Percentiles rank a stretch among this genome's conserved stretches.
Evolutionary conservation across 2,113 vertebrate genomes (phyloP).

Genomic region (Oryzias woworae): DNA sequence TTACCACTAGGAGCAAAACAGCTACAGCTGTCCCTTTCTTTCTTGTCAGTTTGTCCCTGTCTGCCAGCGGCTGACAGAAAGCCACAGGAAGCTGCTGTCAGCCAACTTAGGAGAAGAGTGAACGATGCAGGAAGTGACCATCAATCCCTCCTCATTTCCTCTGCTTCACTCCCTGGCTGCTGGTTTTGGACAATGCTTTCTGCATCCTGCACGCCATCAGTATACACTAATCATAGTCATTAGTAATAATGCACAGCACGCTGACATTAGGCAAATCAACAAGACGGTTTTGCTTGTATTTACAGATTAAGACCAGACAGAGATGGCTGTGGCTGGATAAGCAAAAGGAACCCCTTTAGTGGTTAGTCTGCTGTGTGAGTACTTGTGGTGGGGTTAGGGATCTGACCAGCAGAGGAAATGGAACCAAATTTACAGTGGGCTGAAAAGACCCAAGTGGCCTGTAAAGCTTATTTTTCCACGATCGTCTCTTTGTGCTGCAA

Average conservation of each 20-base stretch:
- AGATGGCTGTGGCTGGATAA: conserved; percentile 55
- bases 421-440: conserved; percentile 38
- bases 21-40: conserved; percentile 15
- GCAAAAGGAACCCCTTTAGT: conserved; percentile 45
- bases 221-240: conserved; percentile 73
- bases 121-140: conserved; percentile 73
- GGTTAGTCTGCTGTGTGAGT: conserved; percentile 41
- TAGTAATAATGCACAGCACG: conserved; percentile 66
- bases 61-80: conserved; percentile 49
- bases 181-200: conserved; percentile 45
- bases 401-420: conserved; percentile 46
- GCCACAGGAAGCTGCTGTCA: conserved; percentile 73
- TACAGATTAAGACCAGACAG: conserved; percentile 62
- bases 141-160: conserved; percentile 74
- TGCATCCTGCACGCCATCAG: conserved; percentile 61
- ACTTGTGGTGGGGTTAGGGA: conserved; percentile 52
- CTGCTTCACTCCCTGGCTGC: conserved; percentile 51
- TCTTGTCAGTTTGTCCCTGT: conserved; percentile 38
- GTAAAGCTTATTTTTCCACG: conserved; percentile 53
- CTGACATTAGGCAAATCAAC: conserved; percentile 69
- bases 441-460: conserved; percentile 52
- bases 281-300: conserved; percentile 55
- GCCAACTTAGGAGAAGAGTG: conserved; percentile 56
- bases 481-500: conserved; percentile 62
- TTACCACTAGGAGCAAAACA: conserved; percentile 14